These are phyloP conservation scores for Dasysyrphus albostriatus DNA, from an alignment of 2,888 invertebrate species.

Conservation along the genomic window DNA sequence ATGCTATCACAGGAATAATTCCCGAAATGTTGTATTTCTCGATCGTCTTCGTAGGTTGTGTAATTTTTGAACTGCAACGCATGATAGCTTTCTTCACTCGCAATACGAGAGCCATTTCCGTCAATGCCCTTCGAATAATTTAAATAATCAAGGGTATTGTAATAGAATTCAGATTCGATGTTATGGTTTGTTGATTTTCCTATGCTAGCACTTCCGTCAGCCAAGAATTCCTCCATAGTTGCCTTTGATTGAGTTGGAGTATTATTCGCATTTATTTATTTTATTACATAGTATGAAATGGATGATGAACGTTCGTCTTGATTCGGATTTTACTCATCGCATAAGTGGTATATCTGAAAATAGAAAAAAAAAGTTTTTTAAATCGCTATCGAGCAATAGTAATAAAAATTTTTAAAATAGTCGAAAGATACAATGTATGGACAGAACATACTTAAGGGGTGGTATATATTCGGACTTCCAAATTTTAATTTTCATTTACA, in stretches of 20 bases:
- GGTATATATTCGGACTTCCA: too few relatives aligned
- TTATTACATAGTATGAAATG: background rate
- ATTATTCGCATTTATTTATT: conserved; percentile 3
- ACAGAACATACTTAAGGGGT: too few relatives aligned
- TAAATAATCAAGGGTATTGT: conserved; percentile 43
- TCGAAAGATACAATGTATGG: too few relatives aligned
- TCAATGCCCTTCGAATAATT: conserved; percentile 49
- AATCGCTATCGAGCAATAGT: background rate
- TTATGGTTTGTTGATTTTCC: conserved; percentile 4
- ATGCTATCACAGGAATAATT: conserved; percentile 79
- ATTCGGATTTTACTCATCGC: background rate
- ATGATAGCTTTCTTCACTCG: conserved; percentile 41
- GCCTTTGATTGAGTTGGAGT: background rate
- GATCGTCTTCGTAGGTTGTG: conserved; percentile 37
- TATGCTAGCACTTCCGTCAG: background rate
- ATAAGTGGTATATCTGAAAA: conserved; percentile 4
- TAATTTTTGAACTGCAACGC: conserved; percentile 35
- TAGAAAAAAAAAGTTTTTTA: background rate
- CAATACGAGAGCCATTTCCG: conserved; percentile 18
- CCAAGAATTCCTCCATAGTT: conserved; percentile 10
- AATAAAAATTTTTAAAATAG: background rate
- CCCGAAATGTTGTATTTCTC: conserved; percentile 44
- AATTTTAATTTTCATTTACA: too few relatives aligned
- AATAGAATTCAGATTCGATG: conserved; percentile 46
- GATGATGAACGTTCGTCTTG: background rate